Base-by-base conservation (phyloP, 2,113 vertebrate genomes). In the Carlito syrichta region DNA sequence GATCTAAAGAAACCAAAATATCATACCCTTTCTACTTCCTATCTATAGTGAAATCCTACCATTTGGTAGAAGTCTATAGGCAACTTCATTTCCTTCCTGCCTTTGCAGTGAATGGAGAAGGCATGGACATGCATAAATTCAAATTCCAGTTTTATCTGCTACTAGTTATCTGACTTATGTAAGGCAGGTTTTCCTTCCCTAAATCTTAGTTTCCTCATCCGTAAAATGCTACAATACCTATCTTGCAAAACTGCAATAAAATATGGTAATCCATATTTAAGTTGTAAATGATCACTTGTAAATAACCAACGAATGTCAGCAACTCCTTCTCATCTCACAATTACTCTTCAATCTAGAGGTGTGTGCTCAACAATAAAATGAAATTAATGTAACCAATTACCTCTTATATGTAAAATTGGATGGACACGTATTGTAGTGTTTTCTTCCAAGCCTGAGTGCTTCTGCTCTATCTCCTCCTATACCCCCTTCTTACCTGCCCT, bases 141-240 rank as follows among this genome's bases (percentile, higher is more conserved):
- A 91, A 94, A 91, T 35, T 20, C 48, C 77, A 85, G 5, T 77
- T 86, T 32, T 90, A 13, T 86, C 38, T 62, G 68, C 77, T 86
- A 77, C 63, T 52, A 60, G 56, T 71, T 81, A 89, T 38, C 19
- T 83, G 30, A 91, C n/a, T 86, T 63, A 45, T n/a, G n/a, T n/a
- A 27, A 13, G 10, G 2, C 89, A 48, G 14, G 40, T 71, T 81
- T 81, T 58, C 23, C n/a, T 35, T 91, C 40, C 91, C 71, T 58
- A 79, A 69, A 91, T 91, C 40, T 82, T 91, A n/a, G 22, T 62
- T 89, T 94, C 32, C 23, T 96, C 54, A 86, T 71, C 12, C 89
- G 17, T 95, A 92, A 69, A 77, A 77, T 25, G 22, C n/a, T 79
- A 77, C 30, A 63, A 86, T 35, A 91, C 19, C 22, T 89, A 82